Evolutionary conservation across 2,113 vertebrate species (phyloP).

Genomic region (Equus quagga): DNA sequence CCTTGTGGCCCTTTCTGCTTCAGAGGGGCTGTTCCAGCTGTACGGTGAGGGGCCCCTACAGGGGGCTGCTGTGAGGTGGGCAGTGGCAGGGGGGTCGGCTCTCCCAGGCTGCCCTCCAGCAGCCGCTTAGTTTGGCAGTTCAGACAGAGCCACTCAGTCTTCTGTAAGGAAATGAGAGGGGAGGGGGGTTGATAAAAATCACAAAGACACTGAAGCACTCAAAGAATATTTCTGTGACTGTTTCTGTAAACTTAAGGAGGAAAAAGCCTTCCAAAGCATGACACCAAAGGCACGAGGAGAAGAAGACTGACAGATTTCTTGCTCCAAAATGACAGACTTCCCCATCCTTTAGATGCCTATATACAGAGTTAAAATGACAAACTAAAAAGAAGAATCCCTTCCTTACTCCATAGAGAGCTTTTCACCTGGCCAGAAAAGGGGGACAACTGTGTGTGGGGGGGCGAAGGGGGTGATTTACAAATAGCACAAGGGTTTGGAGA

Average conservation of each 20-base stretch:
- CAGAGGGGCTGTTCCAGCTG: slow-evolving; percentile 74
- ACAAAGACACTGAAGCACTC: not conserved
- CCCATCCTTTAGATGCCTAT: not conserved
- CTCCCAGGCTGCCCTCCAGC: slow-evolving; percentile 95
- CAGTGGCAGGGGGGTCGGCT: slow-evolving; percentile 89
- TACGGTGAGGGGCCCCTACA: slow-evolving; percentile 88
- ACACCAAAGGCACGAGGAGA: not conserved
- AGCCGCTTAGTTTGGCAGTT: slow-evolving; percentile 99
- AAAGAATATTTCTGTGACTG: not conserved
- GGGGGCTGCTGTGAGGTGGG: slow-evolving; percentile 91
- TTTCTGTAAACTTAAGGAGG: not conserved
- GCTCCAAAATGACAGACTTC: not conserved
- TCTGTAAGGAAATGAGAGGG: slow-evolving; percentile 90
- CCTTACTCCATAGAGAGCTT: not conserved
- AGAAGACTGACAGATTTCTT: not conserved
- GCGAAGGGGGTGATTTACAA: not conserved
- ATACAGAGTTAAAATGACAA: slow-evolving; percentile 43
- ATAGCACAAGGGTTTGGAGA: not conserved
- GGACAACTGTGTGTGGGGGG: not conserved
- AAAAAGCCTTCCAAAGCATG: not conserved
- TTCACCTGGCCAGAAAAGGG: not conserved
- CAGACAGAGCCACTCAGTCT: slow-evolving; percentile 99
- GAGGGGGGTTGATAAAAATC: not conserved
- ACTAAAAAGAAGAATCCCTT: not conserved
- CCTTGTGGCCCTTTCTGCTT: slow-evolving; percentile 84